phyloP scores from a whole-genome alignment of 2,797 vertebrate genomes.

The Amblyraja radiata region DNA sequence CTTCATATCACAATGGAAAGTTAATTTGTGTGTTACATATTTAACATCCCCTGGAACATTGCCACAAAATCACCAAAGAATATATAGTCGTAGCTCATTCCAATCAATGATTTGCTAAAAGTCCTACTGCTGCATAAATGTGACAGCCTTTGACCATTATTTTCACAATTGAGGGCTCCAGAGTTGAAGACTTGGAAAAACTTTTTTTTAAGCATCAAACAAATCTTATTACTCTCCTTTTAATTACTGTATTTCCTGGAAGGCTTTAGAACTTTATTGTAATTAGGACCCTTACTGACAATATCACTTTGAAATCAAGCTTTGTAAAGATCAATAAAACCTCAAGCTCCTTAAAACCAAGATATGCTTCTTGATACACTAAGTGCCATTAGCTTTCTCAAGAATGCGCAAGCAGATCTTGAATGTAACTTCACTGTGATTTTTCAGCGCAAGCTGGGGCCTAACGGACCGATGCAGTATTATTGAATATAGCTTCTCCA shows the following conservation, averaged over 20 bases:
- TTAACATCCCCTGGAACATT: neutral
- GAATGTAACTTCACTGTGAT: neutral
- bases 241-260: neutral
- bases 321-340: neutral
- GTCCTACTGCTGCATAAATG: neutral
- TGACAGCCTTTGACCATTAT: neutral
- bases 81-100: neutral
- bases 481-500: neutral
- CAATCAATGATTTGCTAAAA: neutral
- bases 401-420: neutral
- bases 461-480: neutral
- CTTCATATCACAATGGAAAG: neutral
- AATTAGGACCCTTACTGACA: neutral
- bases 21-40: neutral
- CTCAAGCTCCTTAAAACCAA: constrained; percentile 4
- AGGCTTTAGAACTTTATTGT: neutral
- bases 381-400: neutral
- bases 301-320: neutral
- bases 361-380: neutral
- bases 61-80: too few species aligned
- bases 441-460: neutral
- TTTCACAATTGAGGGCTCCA: neutral
- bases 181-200: neutral
- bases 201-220: neutral
- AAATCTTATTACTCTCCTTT: neutral